Percentiles rank a stretch among this genome's conserved stretches.
These are phyloP conservation scores for Seira sanloemensis DNA, from an alignment of 2,888 invertebrate genomes.

Conservation along the genomic window DNA sequence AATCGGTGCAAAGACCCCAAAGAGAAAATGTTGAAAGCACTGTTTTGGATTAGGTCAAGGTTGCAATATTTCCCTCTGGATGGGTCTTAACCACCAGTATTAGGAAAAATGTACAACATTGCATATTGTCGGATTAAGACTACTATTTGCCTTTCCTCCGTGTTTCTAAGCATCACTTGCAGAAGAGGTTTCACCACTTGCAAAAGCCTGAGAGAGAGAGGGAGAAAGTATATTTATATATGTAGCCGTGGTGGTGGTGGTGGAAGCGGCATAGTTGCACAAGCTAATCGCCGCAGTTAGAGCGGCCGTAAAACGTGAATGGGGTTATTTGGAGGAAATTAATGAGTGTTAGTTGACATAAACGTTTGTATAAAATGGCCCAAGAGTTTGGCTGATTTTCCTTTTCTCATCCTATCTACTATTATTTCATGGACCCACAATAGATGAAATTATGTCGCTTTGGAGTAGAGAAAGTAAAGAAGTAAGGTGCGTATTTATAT, in stretches of 20 bases:
- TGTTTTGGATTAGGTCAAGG: slow-evolving; percentile 58
- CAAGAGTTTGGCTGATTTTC: slow-evolving; percentile 69
- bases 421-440: too few relatives aligned
- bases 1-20: slow-evolving; percentile 57
- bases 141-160: too few relatives aligned
- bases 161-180: too few relatives aligned
- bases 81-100: slow-evolving; percentile 7
- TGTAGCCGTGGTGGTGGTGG: too few relatives aligned
- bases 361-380: slow-evolving; percentile 73
- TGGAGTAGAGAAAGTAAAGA: too few relatives aligned
- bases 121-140: too few relatives aligned
- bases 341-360: slow-evolving; percentile 73
- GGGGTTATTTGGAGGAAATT: slow-evolving; percentile 73
- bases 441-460: too few relatives aligned
- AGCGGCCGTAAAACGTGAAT: slow-evolving; percentile 59
- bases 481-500: too few relatives aligned
- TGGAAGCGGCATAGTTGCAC: slow-evolving; percentile 43
- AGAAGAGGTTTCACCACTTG: too few relatives aligned
- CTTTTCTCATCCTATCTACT: slow-evolving; percentile 59
- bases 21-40: slow-evolving; percentile 20
- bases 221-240: neutral
- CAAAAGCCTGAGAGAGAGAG: slow-evolving; percentile 11
- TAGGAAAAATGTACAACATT: slow-evolving; percentile 54
- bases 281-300: slow-evolving; percentile 59
- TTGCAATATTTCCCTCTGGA: slow-evolving; percentile 57